These are phyloP conservation scores for Recurvirostra avosetta DNA, from an alignment of 2,113 vertebrate species.

Conservation along the genomic window DNA sequence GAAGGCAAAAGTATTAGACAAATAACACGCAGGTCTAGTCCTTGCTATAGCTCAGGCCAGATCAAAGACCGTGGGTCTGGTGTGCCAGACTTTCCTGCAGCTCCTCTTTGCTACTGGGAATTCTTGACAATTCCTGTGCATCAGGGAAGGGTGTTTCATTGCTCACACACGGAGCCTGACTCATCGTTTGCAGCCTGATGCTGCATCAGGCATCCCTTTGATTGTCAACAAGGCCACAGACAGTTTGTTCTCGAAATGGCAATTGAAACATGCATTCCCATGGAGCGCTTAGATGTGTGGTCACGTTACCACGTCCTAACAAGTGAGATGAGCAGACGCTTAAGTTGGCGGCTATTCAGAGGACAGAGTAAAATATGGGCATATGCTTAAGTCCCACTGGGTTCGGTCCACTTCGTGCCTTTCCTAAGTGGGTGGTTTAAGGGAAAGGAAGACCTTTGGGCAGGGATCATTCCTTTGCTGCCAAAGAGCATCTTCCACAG, in stretches of 20 bases:
- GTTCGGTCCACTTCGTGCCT: neutral
- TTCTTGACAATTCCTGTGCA: neutral
- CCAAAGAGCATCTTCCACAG: neutral
- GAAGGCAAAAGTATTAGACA: neutral
- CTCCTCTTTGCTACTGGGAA: neutral
- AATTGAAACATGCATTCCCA: rapidly evolving
- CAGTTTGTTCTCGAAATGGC: neutral
- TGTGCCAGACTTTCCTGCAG: neutral
- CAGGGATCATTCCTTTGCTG: neutral
- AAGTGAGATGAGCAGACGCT: neutral
- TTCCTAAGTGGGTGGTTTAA: neutral
- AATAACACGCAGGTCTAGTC: neutral
- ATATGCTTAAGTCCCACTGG: neutral
- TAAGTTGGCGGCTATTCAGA: neutral
- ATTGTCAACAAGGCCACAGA: neutral
- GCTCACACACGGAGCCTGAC: neutral
- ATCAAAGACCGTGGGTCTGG: neutral
- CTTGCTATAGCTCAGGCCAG: neutral
- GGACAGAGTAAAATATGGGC: neutral
- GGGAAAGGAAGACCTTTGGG: neutral
- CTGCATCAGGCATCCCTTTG: neutral
- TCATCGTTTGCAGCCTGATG: neutral
- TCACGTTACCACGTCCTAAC: neutral
- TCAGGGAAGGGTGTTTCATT: neutral
- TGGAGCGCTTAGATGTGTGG: neutral